Conservation (phyloP, 1,140 invertebrate genomes). For the Cryptotermes secundus region DNA sequence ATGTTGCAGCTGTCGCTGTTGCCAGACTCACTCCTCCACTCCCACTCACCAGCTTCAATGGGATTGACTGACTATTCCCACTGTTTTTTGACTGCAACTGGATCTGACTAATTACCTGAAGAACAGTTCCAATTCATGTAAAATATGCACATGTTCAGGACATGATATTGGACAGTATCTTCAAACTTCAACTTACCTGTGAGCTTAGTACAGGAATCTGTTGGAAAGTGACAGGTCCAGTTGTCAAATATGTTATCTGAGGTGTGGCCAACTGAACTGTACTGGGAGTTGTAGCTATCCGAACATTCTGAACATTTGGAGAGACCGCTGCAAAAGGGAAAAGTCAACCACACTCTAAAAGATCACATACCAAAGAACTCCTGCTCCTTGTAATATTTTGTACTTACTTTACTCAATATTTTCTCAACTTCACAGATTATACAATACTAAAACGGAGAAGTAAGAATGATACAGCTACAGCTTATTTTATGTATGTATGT, state of each 20-base stretch:
- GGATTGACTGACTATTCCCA: neutral
- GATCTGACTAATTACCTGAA: slow-evolving; percentile 12
- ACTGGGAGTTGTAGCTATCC: neutral
- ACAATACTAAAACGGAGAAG: no score
- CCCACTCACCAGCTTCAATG: neutral
- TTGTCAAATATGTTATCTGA: neutral
- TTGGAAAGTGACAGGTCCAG: slow-evolving; percentile 7
- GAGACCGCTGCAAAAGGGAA: neutral
- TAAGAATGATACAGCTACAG: no score
- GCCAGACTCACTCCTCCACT: neutral
- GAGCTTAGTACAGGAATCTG: neutral
- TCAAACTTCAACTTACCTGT: neutral
- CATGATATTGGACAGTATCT: no score
- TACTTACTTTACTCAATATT: no score
- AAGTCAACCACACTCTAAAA: no score
- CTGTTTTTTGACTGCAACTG: neutral
- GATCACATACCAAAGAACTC: no score
- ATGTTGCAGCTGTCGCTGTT: neutral
- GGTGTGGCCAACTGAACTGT: neutral
- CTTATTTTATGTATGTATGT: no score
- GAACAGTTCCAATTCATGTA: neutral
- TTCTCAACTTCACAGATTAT: no score
- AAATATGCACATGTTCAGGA: no score
- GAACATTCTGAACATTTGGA: slow-evolving; percentile 17
- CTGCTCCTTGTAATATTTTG: no score